phyloP scores from a whole-genome alignment of 2,888 invertebrate genomes.

The Anodontia alba region DNA sequence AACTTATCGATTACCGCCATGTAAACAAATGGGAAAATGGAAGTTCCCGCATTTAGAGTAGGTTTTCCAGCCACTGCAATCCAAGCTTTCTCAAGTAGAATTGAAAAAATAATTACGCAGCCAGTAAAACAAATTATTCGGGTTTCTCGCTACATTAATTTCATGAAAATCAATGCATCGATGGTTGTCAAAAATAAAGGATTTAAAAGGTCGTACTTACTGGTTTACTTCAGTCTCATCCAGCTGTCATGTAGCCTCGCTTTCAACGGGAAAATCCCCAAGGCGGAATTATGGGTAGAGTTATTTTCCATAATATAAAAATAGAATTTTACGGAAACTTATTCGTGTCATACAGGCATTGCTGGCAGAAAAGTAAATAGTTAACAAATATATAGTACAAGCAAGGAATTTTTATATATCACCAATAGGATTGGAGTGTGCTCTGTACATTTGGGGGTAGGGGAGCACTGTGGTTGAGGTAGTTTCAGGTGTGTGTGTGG shows the following conservation, averaged over 20 bases:
- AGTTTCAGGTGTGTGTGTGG: too few species aligned
- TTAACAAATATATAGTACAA: too few species aligned
- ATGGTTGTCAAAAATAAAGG: constrained; percentile 37
- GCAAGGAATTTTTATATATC: too few species aligned
- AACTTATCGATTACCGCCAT: background rate
- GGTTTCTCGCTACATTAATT: constrained; percentile 9
- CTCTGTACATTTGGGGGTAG: too few species aligned
- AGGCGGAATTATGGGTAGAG: constrained; percentile 31
- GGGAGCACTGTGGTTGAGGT: too few species aligned
- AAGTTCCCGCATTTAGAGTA: constrained; percentile 5
- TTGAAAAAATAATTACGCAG: constrained; percentile 43
- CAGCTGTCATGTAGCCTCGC: constrained; percentile 56
- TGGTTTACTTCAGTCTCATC: constrained; percentile 42
- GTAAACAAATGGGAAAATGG: background rate
- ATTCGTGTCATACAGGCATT: background rate
- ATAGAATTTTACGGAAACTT: background rate
- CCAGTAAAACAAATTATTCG: constrained; percentile 18
- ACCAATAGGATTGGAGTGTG: too few species aligned
- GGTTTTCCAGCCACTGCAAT: constrained; percentile 53
- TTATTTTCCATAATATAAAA: constrained; percentile 11
- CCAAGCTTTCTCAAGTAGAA: constrained; percentile 1
- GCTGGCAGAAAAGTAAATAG: too few species aligned
- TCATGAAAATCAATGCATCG: constrained; percentile 20
- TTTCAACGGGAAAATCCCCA: constrained; percentile 52
- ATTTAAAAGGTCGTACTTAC: constrained; percentile 51